Conservation (phyloP, 2,888 invertebrate genomes). For the Oligia fasciuncula region DNA sequence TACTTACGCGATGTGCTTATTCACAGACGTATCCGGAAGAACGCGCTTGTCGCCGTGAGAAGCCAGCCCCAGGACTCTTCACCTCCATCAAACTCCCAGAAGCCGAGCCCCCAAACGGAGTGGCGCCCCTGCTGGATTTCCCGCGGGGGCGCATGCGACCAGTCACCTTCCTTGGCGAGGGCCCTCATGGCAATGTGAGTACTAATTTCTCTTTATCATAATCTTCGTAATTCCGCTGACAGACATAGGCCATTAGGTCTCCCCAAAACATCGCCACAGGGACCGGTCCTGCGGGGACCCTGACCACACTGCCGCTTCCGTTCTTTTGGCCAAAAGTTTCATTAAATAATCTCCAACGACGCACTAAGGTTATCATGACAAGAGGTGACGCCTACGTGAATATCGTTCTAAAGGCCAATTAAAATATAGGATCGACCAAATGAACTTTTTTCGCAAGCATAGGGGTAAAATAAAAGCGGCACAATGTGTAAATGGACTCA, state of each 20-base stretch:
- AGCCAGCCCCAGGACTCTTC: conserved; percentile 92
- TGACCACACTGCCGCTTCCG: neutral
- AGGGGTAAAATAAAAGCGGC: conserved; percentile 21
- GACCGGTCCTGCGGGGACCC: too few species aligned
- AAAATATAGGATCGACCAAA: neutral
- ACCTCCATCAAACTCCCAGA: conserved; percentile 93
- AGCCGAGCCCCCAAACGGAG: conserved; percentile 92
- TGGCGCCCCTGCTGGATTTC: conserved; percentile 93
- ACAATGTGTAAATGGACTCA: neutral
- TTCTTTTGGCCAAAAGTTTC: neutral
- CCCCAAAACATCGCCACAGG: neutral
- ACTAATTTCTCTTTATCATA: neutral
- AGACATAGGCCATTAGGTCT: neutral
- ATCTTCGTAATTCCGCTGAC: neutral
- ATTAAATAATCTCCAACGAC: neutral
- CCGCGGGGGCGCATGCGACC: conserved; percentile 95
- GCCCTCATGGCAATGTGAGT: conserved; percentile 96
- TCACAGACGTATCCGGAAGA: conserved; percentile 86
- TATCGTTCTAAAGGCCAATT: neutral
- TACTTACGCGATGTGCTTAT: conserved; percentile 45
- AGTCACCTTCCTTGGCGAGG: conserved; percentile 96
- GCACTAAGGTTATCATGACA: neutral
- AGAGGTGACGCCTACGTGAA: neutral
- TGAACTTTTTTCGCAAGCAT: neutral
- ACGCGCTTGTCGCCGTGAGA: conserved; percentile 89